Base-by-base conservation (phyloP, 2,113 vertebrate species). In the Odontophorus gujanensis region DNA sequence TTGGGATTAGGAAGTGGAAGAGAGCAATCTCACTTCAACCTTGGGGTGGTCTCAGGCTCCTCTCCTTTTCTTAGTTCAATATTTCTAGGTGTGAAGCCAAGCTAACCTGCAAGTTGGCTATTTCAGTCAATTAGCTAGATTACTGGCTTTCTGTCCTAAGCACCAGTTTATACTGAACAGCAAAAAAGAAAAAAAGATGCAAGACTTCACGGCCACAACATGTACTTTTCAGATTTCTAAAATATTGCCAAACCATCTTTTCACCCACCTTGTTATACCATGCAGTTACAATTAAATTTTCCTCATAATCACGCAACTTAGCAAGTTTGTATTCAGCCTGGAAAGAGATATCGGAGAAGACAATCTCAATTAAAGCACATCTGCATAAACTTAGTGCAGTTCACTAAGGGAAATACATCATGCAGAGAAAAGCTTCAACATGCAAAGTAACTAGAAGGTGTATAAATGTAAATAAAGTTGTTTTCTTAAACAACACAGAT, bases 231-330 rank as follows among this genome's bases (percentile, higher is more conserved):
- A 20, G 13, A 30, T 75, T 83, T 42, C 22, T 34, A 43, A 90
- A 19, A 53, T 8, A 48, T 4, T 20, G 45, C 0, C 13, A 71
- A 68, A 15, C 24, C 12, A 36, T 32, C 43, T 69, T 87, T 63
- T 28, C 43, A 86, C 97, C 90, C 93, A 99, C 99, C 98, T 99
- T 99, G 96, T 99, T 99, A 94, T 99, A 99, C 99, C 99, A 99
- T 0, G 99, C 99, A 34, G 99, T 99, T 40, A 99, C 99, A 81
- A 99, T 99, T 76, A 99, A 97, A 88, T 99, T 99, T 96, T 99
- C 99, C 96, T 99, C 99, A 48, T 98, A 98, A 74, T 99, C 99
- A 91, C 98, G 98, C 62, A 99, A 97, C 93, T 98, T 99, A 65
- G 98, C 98, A 89, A 99, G 98, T 92, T 99, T 99, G 98, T 97